Base-by-base conservation (phyloP, 2,113 vertebrate genomes). In the Ciconia boyciana region DNA sequence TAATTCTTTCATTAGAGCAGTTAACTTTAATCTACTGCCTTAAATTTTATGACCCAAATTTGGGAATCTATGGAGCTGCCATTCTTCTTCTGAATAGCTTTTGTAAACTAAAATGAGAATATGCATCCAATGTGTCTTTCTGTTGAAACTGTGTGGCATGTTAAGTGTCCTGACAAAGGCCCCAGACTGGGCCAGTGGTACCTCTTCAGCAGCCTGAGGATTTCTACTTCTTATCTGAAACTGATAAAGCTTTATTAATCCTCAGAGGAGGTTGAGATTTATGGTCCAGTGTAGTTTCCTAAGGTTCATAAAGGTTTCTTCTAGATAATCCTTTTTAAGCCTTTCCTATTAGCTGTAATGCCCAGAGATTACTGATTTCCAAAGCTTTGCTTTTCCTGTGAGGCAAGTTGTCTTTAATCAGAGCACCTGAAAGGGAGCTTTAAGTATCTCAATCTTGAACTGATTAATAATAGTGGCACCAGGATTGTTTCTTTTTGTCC, bases 281-380 rank as follows among this genome's bases (percentile, higher is more conserved):
- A 82, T 84, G 83, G 94, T 91, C 81, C 88, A 80, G 65, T 82
- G 75, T 94, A 84, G 94, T 68, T 96, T 93, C 83, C 92, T 80
- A 88, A 94, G 84, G 93, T 80, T 94, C 96, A 96, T 69, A 58
- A 89, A 96, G 94, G 81, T 96, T 95, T 94, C 86, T 97, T 95
- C 57, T 89, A 69, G 65, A 68, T 98, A 96, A 97, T 97, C 96
- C 90, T 89, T 91, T 93, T 70, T 97, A 97, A 97, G 91, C 90
- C 90, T 51, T 96, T 97, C 75, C 95, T 96, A 81, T 96, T 98
- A 95, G 75, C 51, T 91, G 34, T 97, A 93, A 95, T 96, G 82
- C 91, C 87, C 74, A 69, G 86, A 97, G 96, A 96, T 97, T 91
- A 97, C 75, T 41, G 77, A 96, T 97, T 95, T 95, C 93, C 75